phyloP scores from a whole-genome alignment of 1,140 invertebrate species.

The Cyclina sinensis region DNA sequence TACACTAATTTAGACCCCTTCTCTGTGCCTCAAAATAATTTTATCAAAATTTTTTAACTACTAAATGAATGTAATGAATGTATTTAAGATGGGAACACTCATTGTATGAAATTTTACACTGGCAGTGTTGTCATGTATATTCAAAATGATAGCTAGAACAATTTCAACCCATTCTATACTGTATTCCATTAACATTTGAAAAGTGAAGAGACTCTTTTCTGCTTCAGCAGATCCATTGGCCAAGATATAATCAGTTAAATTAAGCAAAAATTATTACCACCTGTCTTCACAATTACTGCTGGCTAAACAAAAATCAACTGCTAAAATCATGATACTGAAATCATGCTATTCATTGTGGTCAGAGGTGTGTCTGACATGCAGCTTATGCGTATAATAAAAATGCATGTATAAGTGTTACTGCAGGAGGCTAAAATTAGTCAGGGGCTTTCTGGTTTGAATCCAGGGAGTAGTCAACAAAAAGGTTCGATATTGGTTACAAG shows the following conservation, averaged over 20 bases:
- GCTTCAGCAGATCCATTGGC: background rate
- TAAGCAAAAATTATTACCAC: background rate
- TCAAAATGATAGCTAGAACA: background rate
- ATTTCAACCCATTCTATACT: background rate
- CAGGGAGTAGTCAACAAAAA: too few relatives aligned
- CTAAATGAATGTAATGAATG: background rate
- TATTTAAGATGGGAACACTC: background rate
- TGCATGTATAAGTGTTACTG: too few relatives aligned
- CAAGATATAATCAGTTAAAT: background rate
- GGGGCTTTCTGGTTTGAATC: too few relatives aligned
- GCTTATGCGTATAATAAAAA: too few relatives aligned
- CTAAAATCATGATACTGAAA: too few relatives aligned
- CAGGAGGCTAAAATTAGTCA: too few relatives aligned
- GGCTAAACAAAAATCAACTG: too few relatives aligned
- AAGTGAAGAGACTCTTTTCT: background rate
- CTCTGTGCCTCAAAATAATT: background rate
- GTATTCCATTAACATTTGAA: background rate
- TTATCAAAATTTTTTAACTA: too few relatives aligned
- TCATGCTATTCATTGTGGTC: too few relatives aligned
- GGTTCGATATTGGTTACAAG: too few relatives aligned
- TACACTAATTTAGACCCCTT: too few relatives aligned
- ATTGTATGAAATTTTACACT: conserved; percentile 2
- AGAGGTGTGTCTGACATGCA: too few relatives aligned
- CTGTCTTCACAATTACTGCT: background rate
- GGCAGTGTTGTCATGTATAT: background rate